phyloP scores from a whole-genome alignment of 2,113 vertebrate species.

The Tringa solitaria region DNA sequence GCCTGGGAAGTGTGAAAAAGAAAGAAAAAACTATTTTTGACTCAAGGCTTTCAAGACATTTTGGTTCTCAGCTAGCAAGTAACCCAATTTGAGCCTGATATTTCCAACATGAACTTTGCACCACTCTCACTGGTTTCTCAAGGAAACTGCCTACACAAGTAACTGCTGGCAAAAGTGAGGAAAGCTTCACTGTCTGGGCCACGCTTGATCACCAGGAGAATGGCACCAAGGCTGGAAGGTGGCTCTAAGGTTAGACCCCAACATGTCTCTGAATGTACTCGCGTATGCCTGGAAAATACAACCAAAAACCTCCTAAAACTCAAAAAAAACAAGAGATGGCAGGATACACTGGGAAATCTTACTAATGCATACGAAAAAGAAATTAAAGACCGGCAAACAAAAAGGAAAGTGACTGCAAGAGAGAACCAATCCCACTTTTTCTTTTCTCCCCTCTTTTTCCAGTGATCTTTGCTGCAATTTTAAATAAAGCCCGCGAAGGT shows the following conservation, averaged over 20 bases:
- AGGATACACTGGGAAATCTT: not conserved
- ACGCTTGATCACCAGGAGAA: not conserved
- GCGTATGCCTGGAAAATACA: not conserved
- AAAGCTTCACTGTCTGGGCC: not conserved
- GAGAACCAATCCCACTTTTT: not conserved
- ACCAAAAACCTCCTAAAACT: not conserved
- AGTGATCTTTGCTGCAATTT: not conserved
- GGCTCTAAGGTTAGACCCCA: not conserved
- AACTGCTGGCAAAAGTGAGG: not conserved
- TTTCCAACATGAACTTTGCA: not conserved
- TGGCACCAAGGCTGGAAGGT: not conserved
- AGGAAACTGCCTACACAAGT: not conserved
- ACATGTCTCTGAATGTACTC: not conserved
- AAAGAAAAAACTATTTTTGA: constrained; percentile 58
- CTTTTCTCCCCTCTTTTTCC: not conserved
- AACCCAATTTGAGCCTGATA: constrained; percentile 52
- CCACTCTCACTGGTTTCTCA: not conserved
- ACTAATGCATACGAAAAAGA: not conserved
- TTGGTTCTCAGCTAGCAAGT: constrained; percentile 34
- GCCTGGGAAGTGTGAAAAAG: constrained; percentile 61
- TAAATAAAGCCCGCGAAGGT: fast-evolving
- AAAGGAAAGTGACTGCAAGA: not conserved
- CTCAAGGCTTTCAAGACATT: constrained; percentile 55
- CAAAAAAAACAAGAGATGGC: not conserved
- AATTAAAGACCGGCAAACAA: not conserved